phyloP scores from a whole-genome alignment of 2,797 vertebrate genomes.

The Yasuhikotakia modesta region DNA sequence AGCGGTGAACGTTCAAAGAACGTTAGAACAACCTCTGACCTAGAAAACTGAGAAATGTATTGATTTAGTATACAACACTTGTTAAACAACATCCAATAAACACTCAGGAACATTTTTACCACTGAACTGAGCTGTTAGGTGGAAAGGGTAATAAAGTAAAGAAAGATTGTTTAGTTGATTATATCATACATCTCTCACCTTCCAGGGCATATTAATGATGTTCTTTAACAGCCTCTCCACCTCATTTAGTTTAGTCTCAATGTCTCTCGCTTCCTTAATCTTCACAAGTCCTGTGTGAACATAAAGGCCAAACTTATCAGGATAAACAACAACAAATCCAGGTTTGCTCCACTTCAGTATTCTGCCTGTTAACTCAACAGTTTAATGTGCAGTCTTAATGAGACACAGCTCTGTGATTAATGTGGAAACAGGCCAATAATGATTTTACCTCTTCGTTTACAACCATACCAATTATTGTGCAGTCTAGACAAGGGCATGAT shows the following conservation, averaged over 20 bases:
- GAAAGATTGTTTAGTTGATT: background rate
- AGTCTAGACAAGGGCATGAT: slow-evolving; percentile 5
- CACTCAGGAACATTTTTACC: background rate
- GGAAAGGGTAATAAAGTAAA: background rate
- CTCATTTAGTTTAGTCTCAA: slow-evolving; percentile 91
- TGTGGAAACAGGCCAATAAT: background rate
- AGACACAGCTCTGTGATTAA: background rate
- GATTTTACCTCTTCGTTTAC: slow-evolving; percentile 14
- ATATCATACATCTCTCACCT: slow-evolving; percentile 73
- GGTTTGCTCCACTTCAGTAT: background rate
- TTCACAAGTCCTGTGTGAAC: slow-evolving; percentile 84
- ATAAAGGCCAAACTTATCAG: slow-evolving; percentile 33
- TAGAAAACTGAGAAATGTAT: slow-evolving; percentile 83
- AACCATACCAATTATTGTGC: background rate
- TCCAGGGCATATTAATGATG: slow-evolving; percentile 91
- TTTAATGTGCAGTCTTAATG: background rate
- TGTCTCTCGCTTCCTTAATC: slow-evolving; percentile 91
- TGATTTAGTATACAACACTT: background rate
- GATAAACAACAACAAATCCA: background rate
- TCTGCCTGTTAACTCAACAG: background rate
- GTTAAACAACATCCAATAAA: background rate
- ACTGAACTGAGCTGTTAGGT: background rate
- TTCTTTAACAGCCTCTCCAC: slow-evolving; percentile 92
- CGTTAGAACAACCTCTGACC: slow-evolving; percentile 95
- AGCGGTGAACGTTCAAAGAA: slow-evolving; percentile 96